Percentiles rank a stretch among this genome's conserved stretches.
Evolutionary conservation across 2,113 vertebrate genomes (phyloP).

Genomic region (Athene noctua): DNA sequence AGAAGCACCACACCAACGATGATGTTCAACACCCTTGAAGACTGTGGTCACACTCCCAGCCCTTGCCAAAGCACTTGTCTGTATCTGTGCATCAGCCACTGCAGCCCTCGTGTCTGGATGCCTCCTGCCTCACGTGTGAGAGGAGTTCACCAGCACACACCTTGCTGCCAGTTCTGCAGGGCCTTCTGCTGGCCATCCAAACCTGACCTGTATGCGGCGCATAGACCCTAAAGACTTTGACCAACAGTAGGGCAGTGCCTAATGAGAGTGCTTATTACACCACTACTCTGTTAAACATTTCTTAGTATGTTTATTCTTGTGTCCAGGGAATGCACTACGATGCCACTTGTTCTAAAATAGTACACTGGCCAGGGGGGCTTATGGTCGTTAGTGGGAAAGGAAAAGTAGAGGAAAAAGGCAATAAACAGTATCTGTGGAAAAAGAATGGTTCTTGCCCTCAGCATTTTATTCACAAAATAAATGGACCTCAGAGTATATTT

Average conservation of each 20-base stretch:
- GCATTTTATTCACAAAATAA: background rate
- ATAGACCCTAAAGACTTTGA: background rate
- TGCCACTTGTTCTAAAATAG: background rate
- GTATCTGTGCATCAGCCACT: rapidly evolving
- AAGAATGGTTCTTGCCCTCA: background rate
- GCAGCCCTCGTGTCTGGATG: rapidly evolving
- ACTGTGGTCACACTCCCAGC: no score
- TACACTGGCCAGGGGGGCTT: background rate
- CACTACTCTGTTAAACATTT: background rate
- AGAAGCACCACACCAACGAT: background rate
- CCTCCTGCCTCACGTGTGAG: background rate
- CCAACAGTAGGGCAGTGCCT: no score
- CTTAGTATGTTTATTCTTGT: background rate
- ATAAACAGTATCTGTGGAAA: background rate
- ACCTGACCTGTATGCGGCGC: background rate
- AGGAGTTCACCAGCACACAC: background rate
- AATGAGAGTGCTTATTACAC: background rate
- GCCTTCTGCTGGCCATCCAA: background rate
- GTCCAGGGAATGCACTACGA: background rate
- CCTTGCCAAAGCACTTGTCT: rapidly evolving
- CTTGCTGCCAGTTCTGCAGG: background rate
- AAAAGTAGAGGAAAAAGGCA: background rate
- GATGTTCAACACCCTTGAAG: background rate
- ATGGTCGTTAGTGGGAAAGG: background rate
- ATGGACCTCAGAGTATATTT: background rate